These are phyloP conservation scores for Micrastur ruficollis DNA, from an alignment of 2,797 vertebrate species.

Conservation along the genomic window DNA sequence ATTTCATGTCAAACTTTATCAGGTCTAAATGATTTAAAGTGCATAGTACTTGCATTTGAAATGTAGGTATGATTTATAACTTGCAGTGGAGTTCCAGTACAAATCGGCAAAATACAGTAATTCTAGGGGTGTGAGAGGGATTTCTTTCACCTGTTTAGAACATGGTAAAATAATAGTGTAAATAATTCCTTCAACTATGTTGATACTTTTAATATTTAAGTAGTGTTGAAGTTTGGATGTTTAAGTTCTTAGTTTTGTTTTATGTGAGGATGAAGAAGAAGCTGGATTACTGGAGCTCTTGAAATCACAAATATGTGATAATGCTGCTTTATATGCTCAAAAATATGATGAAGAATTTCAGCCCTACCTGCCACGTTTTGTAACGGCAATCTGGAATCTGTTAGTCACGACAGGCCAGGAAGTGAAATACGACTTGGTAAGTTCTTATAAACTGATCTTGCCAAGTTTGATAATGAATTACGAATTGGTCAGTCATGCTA, in stretches of 20 bases:
- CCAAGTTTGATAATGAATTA: background rate
- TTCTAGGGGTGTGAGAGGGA: background rate
- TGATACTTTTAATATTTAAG: background rate
- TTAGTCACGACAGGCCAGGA: slow-evolving; percentile 96
- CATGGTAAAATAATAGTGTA: background rate
- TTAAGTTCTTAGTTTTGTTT: slow-evolving; percentile 61
- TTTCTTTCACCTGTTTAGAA: background rate
- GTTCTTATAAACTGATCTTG: slow-evolving; percentile 24
- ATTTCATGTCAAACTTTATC: background rate
- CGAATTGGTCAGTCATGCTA: background rate
- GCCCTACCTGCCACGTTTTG: slow-evolving; percentile 92
- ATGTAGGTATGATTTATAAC: background rate
- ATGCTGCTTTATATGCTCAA: slow-evolving; percentile 96
- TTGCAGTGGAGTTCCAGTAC: background rate
- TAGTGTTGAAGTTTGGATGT: background rate
- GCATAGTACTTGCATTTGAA: background rate
- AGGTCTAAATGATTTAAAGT: background rate
- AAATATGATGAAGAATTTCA: slow-evolving; percentile 99
- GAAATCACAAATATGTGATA: slow-evolving; percentile 98
- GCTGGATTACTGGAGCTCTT: slow-evolving; percentile 94
- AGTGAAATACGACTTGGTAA: slow-evolving; percentile 98
- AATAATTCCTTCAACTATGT: background rate
- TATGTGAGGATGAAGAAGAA: slow-evolving; percentile 94
- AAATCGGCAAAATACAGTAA: background rate
- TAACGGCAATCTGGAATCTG: slow-evolving; percentile 98